These are phyloP conservation scores for Caenorhabditis tropicalis DNA, from an alignment of 1,140 invertebrate species.

Conservation along the genomic window DNA sequence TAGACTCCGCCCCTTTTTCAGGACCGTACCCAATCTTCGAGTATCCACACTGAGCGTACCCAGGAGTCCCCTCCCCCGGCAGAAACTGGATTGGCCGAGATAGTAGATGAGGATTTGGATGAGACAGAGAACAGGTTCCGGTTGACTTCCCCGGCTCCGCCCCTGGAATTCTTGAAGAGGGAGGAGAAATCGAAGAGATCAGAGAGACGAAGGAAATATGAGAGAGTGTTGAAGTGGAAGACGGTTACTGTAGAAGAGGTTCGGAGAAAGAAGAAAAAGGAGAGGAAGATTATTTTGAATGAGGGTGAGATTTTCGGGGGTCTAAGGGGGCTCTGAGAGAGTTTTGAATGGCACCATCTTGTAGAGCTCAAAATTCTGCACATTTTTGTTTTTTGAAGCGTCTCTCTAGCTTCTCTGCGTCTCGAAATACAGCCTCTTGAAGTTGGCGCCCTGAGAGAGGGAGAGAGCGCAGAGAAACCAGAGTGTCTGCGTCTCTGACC, in stretches of 20 bases:
- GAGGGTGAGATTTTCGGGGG: not conserved
- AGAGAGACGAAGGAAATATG: not conserved
- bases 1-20: not conserved
- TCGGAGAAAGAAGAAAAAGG: not conserved
- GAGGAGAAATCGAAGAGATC: not conserved
- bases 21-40: not conserved
- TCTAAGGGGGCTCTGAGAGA: too few species aligned
- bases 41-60: not conserved
- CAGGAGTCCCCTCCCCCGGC: not conserved
- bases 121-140: not conserved
- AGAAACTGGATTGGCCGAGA: not conserved
- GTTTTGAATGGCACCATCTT: too few species aligned
- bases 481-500: too few species aligned
- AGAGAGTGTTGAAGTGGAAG: not conserved
- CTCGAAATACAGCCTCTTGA: too few species aligned
- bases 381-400: too few species aligned
- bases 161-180: too few species aligned
- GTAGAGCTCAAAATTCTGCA: too few species aligned
- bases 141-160: too few species aligned
- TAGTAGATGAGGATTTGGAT: not conserved
- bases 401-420: too few species aligned
- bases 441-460: too few species aligned
- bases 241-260: conserved; percentile 3
- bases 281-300: not conserved
- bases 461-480: too few species aligned